Evolutionary conservation across 2,113 vertebrate genomes (phyloP).

Genomic region (Marmota flaviventris): DNA sequence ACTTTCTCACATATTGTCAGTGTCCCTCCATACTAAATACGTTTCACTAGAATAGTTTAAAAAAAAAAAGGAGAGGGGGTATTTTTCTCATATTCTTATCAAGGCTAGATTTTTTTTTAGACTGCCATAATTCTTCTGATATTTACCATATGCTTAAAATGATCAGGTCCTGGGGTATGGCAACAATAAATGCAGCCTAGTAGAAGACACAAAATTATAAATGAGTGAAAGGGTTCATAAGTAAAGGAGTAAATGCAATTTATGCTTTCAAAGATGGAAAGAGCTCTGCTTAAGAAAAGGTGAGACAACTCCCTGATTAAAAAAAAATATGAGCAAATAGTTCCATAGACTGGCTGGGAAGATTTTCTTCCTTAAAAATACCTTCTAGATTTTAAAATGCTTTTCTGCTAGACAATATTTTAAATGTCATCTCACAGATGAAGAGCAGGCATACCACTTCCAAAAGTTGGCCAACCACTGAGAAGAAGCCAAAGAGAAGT

Average conservation of each 20-base stretch:
- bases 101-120: background rate
- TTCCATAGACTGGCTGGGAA: background rate
- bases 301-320: background rate
- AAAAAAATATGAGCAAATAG: background rate
- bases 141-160: background rate
- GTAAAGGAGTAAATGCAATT: background rate
- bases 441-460: background rate
- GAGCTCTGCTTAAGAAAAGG: background rate
- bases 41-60: background rate
- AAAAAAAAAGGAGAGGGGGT: background rate
- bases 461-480: conserved; percentile 28
- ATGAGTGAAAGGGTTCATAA: background rate
- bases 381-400: background rate
- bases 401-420: background rate
- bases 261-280: background rate
- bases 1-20: background rate
- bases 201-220: conserved; percentile 38
- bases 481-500: conserved; percentile 36
- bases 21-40: background rate
- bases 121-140: background rate
- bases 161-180: background rate
- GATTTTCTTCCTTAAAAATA: background rate
- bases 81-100: conserved; percentile 1
- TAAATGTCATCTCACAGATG: conserved; percentile 16
- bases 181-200: conserved; percentile 36